These are phyloP conservation scores for Gymnarchus niloticus DNA, from an alignment of 2,113 vertebrate species.

Conservation along the genomic window DNA sequence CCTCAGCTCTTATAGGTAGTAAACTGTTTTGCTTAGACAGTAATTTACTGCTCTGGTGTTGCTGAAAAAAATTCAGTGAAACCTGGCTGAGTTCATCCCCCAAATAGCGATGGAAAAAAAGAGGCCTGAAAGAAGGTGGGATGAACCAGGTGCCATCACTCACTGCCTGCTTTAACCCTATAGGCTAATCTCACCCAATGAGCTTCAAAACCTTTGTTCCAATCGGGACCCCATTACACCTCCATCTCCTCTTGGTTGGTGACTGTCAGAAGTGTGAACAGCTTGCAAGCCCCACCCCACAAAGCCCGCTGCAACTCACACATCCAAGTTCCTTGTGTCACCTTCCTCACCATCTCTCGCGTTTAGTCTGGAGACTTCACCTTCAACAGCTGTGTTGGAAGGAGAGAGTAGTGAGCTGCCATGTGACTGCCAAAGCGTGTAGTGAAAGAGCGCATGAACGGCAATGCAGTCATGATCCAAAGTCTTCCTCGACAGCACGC, in stretches of 20 bases:
- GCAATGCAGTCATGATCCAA: not conserved
- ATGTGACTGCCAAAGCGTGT: too few relatives aligned
- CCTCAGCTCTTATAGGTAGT: too few relatives aligned
- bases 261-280: not conserved
- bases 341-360: slow-evolving; percentile 20
- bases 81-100: not conserved
- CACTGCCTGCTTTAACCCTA: not conserved
- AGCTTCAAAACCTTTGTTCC: not conserved
- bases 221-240: not conserved
- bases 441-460: not conserved
- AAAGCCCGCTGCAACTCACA: slow-evolving; percentile 20
- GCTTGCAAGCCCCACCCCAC: not conserved
- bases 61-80: too few relatives aligned
- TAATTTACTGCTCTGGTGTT: too few relatives aligned
- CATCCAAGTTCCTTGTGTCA: not conserved
- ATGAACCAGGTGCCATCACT: not conserved
- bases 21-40: too few relatives aligned
- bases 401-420: not conserved
- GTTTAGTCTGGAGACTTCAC: slow-evolving; percentile 30
- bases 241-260: not conserved
- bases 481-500: not conserved
- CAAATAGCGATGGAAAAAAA: not conserved
- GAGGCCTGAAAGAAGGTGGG: not conserved
- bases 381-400: slow-evolving; percentile 31
- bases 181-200: not conserved